phyloP scores from a whole-genome alignment of 2,888 invertebrate species.

The Phyto melanocephala region DNA sequence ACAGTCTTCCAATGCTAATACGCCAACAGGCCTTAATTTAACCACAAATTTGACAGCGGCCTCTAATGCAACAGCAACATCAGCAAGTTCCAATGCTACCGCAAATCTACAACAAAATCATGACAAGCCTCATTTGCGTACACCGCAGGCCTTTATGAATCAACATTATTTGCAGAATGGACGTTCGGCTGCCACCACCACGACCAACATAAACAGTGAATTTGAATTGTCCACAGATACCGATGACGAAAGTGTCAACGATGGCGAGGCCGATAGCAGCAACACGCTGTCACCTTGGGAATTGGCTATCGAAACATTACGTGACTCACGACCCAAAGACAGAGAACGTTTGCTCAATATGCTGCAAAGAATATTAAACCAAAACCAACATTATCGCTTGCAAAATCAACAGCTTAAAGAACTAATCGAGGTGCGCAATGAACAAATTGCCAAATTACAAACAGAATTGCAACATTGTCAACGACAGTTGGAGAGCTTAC shows the following conservation, averaged over 20 bases:
- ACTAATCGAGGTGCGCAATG: conserved; percentile 75
- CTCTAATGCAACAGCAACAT: conserved; percentile 59
- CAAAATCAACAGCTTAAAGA: conserved; percentile 75
- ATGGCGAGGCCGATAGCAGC: conserved; percentile 78
- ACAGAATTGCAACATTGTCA: conserved; percentile 76
- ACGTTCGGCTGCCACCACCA: conserved; percentile 67
- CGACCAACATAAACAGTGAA: conserved; percentile 79
- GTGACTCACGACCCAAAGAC: conserved; percentile 76
- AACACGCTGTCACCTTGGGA: conserved; percentile 78
- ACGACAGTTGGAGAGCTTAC: conserved; percentile 70
- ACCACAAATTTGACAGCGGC: conserved; percentile 58
- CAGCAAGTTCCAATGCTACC: conserved; percentile 65
- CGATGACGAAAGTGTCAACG: conserved; percentile 82
- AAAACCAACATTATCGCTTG: conserved; percentile 76
- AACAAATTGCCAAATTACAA: conserved; percentile 76
- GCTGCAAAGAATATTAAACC: conserved; percentile 76
- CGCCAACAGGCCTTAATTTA: conserved; percentile 61
- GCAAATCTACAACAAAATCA: conserved; percentile 71
- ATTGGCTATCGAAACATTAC: conserved; percentile 76
- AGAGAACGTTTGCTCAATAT: conserved; percentile 77
- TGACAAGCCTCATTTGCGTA: conserved; percentile 61
- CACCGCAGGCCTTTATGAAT: conserved; percentile 54
- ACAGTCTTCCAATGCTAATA: conserved; percentile 59
- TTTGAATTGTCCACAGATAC: conserved; percentile 87
- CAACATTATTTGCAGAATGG: conserved; percentile 67